Percentiles rank a stretch among this genome's conserved stretches.
These are phyloP conservation scores for Cassiopea andromeda DNA, from an alignment of 30 jellyfish, hydroid and myxozoan species.

Conservation along the genomic window DNA sequence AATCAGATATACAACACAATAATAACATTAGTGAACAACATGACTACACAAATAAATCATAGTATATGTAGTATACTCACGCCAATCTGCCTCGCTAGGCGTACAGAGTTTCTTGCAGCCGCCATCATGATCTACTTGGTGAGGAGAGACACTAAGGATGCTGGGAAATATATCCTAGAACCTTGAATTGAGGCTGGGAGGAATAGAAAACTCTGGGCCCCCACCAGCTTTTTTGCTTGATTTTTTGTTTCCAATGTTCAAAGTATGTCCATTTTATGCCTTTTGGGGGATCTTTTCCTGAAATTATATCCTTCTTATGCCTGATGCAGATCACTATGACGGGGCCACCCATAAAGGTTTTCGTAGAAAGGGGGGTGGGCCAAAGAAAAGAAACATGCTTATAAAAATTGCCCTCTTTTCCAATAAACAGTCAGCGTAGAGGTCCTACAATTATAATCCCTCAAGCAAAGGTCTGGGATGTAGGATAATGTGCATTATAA, in stretches of 20 bases:
- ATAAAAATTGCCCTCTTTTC: no score
- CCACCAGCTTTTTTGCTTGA: neutral
- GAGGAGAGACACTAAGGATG: conserved; percentile 14
- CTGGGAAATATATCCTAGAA: conserved; percentile 30
- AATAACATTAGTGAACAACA: neutral
- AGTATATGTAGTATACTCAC: conserved; percentile 16
- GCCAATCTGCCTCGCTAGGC: conserved; percentile 63
- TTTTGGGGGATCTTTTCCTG: no score
- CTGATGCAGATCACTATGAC: no score
- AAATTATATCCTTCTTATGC: no score
- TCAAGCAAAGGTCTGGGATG: no score
- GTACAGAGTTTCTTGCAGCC: conserved; percentile 31
- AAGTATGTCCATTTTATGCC: no score
- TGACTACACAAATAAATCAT: neutral
- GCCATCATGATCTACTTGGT: conserved; percentile 53
- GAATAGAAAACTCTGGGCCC: neutral
- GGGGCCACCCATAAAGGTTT: no score
- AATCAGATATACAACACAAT: no score
- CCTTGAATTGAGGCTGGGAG: neutral
- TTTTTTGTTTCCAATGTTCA: no score
- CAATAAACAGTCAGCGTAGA: no score
- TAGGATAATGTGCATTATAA: no score
- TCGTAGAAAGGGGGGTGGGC: neutral
- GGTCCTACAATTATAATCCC: no score
- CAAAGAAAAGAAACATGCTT: neutral